Evolutionary conservation across 1,140 invertebrate genomes (phyloP).

Genomic region (Hyles euphorbiae): DNA sequence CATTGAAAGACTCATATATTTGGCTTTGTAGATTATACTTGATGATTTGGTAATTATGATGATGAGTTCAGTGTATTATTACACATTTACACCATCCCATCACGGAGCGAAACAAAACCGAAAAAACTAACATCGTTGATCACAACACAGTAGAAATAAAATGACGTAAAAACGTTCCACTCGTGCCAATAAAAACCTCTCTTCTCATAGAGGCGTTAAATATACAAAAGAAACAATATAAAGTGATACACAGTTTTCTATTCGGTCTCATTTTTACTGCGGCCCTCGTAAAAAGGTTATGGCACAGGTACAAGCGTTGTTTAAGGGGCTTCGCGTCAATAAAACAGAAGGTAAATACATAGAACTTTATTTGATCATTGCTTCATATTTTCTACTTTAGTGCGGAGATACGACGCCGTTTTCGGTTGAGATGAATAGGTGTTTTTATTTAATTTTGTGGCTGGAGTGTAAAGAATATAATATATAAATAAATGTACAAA

Average conservation of each 20-base stretch:
- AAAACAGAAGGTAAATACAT: constrained; percentile 23
- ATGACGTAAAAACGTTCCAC: neutral
- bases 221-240: constrained; percentile 27
- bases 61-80: too few relatives aligned
- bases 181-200: neutral
- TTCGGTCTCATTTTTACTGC: constrained; percentile 16
- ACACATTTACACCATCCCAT: too few relatives aligned
- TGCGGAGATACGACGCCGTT: too few relatives aligned
- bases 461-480: too few relatives aligned
- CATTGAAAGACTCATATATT: too few relatives aligned
- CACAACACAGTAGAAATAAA: neutral
- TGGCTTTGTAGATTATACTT: too few relatives aligned
- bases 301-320: constrained; percentile 13
- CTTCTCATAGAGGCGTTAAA: constrained; percentile 23
- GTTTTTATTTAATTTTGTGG: too few relatives aligned
- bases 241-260: constrained; percentile 19
- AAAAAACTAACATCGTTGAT: neutral
- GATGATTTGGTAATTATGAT: too few relatives aligned
- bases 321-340: constrained; percentile 20
- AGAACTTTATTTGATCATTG: constrained; percentile 24
- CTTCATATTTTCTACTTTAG: constrained; percentile 17
- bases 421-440: too few relatives aligned
- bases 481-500: too few relatives aligned
- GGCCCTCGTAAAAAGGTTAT: constrained; percentile 18
- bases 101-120: neutral